phyloP scores from a whole-genome alignment of 2,797 vertebrate species.

The Chrysocyon brachyurus region DNA sequence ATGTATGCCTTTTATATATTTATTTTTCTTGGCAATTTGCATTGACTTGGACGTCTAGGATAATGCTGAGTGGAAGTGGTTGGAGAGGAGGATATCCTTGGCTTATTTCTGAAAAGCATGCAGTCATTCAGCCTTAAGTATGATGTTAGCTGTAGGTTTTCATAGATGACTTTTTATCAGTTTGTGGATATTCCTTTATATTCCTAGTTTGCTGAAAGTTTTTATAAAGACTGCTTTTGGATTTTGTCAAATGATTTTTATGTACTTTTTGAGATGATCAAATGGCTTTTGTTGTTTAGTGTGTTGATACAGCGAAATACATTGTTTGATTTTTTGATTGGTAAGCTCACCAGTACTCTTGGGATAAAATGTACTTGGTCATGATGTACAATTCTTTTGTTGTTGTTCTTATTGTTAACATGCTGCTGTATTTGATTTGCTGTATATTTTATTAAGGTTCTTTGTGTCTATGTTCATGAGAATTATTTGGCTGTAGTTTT shows the following conservation, averaged over 20 bases:
- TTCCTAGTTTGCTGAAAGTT: background rate
- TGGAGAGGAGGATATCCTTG: background rate
- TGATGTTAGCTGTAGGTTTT: background rate
- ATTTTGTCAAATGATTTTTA: slow-evolving; percentile 32
- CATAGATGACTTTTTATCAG: background rate
- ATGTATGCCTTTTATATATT: background rate
- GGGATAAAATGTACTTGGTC: background rate
- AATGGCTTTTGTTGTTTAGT: background rate
- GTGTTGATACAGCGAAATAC: background rate
- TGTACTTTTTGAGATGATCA: background rate
- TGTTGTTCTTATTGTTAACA: background rate
- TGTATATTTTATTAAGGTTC: background rate
- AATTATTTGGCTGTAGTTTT: background rate
- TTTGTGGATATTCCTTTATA: background rate
- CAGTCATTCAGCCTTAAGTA: background rate
- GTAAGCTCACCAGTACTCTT: background rate
- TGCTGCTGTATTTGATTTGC: background rate
- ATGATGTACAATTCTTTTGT: background rate
- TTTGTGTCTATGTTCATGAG: background rate
- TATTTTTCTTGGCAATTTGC: background rate
- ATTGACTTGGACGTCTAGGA: background rate
- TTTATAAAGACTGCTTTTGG: background rate
- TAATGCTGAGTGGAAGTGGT: background rate
- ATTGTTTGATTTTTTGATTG: background rate
- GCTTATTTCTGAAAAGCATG: background rate